Evolutionary conservation across 2,888 invertebrate species (phyloP).

Genomic region (Cryptus viduatorius): DNA sequence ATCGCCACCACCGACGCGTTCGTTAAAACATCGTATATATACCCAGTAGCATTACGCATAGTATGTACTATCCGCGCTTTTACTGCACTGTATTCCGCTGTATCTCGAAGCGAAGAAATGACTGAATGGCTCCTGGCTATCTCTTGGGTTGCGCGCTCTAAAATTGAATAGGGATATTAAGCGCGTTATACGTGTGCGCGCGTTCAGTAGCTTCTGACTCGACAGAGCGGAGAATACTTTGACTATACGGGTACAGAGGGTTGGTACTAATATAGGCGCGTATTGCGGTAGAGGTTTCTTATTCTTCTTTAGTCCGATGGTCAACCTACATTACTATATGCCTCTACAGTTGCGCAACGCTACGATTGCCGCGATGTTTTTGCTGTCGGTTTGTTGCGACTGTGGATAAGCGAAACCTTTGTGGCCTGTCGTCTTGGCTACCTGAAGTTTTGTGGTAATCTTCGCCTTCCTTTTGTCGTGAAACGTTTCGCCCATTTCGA

Average conservation of each 20-base stretch:
- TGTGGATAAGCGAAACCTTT: slow-evolving; percentile 17
- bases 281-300: slow-evolving; percentile 59
- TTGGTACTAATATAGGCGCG: slow-evolving; percentile 60
- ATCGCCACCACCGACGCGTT: slow-evolving; percentile 59
- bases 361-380: neutral
- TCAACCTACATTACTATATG: slow-evolving; percentile 29
- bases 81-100: slow-evolving; percentile 34
- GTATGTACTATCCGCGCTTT: neutral
- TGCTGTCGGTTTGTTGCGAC: neutral
- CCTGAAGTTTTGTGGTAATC: slow-evolving; percentile 44
- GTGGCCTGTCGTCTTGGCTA: slow-evolving; percentile 35
- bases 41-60: slow-evolving; percentile 21
- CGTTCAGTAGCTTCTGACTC: slow-evolving; percentile 9
- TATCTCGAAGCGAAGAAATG: slow-evolving; percentile 29
- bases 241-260: slow-evolving; percentile 65
- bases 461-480: neutral
- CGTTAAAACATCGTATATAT: slow-evolving; percentile 58
- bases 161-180: slow-evolving; percentile 83
- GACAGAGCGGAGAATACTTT: neutral
- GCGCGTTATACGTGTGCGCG: slow-evolving; percentile 64
- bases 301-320: slow-evolving; percentile 51
- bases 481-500: slow-evolving; percentile 32
- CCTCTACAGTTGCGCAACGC: slow-evolving; percentile 58
- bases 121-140: slow-evolving; percentile 48
- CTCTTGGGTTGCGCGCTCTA: slow-evolving; percentile 73